Conservation (phyloP, 2,888 invertebrate species). For the Cybosia mesomella region DNA sequence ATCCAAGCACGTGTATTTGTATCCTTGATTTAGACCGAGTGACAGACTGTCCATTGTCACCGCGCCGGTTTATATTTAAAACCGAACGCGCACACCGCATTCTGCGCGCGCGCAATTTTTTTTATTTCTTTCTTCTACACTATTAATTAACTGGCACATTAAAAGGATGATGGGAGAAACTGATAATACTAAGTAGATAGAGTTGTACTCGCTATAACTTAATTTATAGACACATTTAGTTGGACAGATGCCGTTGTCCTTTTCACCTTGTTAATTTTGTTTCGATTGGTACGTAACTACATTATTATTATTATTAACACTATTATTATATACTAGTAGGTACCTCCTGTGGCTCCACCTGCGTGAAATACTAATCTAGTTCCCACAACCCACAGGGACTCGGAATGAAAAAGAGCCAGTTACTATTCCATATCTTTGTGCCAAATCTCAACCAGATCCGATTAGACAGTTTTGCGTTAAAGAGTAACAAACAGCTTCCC, state of each 20-base stretch:
- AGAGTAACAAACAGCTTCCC: too few relatives aligned
- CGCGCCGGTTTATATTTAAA: slow-evolving; percentile 75
- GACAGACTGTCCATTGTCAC: slow-evolving; percentile 80
- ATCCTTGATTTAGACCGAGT: slow-evolving; percentile 73
- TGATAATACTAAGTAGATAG: slow-evolving; percentile 62
- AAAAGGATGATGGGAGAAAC: slow-evolving; percentile 62
- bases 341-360: too few relatives aligned
- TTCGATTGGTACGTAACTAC: background rate
- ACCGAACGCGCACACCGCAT: slow-evolving; percentile 68
- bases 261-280: background rate
- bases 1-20: slow-evolving; percentile 51
- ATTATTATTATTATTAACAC: too few relatives aligned
- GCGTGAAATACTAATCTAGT: too few relatives aligned
- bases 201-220: slow-evolving; percentile 47
- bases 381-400: background rate
- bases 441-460: background rate
- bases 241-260: background rate
- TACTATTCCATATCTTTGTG: background rate
- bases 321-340: too few relatives aligned
- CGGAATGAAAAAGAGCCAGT: background rate
- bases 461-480: background rate
- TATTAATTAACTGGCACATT: slow-evolving; percentile 75
- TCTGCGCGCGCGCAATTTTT: slow-evolving; percentile 65
- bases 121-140: slow-evolving; percentile 56
- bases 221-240: slow-evolving; percentile 49